phyloP scores from a whole-genome alignment of 1,140 invertebrate species.

The Temnothorax longispinosus region DNA sequence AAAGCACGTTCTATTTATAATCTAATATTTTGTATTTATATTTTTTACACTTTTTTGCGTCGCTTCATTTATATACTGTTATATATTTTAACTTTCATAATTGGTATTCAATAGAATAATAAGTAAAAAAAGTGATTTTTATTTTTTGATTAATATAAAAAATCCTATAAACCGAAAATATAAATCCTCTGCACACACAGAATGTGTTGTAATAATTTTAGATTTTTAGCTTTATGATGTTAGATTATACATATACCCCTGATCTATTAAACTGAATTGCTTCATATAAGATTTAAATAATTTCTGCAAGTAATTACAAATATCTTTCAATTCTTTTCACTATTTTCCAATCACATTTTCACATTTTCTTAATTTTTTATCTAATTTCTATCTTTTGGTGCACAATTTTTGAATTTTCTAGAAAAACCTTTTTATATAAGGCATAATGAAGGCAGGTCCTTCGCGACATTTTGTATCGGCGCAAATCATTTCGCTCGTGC shows the following conservation, averaged over 20 bases:
- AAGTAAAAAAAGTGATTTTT: not conserved
- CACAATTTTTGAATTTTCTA: conserved; percentile 8
- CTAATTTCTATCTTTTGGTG: not conserved
- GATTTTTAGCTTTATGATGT: conserved; percentile 50
- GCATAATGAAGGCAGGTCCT: conserved; percentile 27
- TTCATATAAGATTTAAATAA: not conserved
- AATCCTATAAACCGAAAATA: not conserved
- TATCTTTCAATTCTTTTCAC: conserved; percentile 52
- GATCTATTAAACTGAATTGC: not conserved
- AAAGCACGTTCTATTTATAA: not conserved
- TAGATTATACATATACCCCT: not conserved
- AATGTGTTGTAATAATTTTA: not conserved
- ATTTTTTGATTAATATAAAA: not conserved
- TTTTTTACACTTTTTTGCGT: not conserved
- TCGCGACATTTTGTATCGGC: conserved; percentile 16
- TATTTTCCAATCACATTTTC: conserved; percentile 33
- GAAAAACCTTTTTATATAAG: not conserved
- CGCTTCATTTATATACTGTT: not conserved
- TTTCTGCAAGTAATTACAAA: not conserved
- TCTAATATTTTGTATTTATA: not conserved
- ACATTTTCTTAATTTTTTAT: not conserved
- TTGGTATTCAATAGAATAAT: not conserved
- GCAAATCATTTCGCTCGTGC: conserved; percentile 17
- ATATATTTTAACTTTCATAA: not conserved
- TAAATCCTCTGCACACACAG: not conserved